A percentile compares a stretch with the other conserved stretches of the same genome.
These are phyloP conservation scores for Nebria salina DNA, from an alignment of 2,888 invertebrate species.

Conservation along the genomic window DNA sequence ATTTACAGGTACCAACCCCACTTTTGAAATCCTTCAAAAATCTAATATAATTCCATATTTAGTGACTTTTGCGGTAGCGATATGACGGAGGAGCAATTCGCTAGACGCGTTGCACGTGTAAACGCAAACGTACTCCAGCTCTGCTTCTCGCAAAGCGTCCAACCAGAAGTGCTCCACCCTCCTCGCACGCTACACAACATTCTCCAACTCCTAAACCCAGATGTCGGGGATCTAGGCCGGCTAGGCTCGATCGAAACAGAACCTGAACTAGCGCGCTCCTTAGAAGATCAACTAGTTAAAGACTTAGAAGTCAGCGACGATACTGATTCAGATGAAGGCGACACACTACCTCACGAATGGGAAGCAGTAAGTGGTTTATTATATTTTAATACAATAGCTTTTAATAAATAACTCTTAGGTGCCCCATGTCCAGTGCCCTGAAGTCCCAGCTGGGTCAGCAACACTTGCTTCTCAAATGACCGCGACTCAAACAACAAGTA, in stretches of 20 bases:
- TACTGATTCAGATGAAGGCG: slow-evolving; percentile 76
- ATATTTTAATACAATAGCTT: neutral
- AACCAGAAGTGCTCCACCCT: slow-evolving; percentile 71
- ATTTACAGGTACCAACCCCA: slow-evolving; percentile 67
- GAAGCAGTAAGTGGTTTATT: slow-evolving; percentile 70
- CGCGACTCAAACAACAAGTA: slow-evolving; percentile 64
- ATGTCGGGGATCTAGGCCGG: slow-evolving; percentile 78
- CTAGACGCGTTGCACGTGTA: slow-evolving; percentile 77
- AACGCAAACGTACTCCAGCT: slow-evolving; percentile 83
- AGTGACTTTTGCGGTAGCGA: slow-evolving; percentile 85
- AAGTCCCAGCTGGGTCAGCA: slow-evolving; percentile 59
- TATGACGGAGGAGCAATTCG: slow-evolving; percentile 77
- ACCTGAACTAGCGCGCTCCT: slow-evolving; percentile 66
- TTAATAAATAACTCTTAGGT: slow-evolving; percentile 58
- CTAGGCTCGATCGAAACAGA: slow-evolving; percentile 72
- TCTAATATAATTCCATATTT: slow-evolving; percentile 44
- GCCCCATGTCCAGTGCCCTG: slow-evolving; percentile 67
- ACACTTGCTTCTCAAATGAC: slow-evolving; percentile 59
- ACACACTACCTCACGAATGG: slow-evolving; percentile 82
- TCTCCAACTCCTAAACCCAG: slow-evolving; percentile 73
- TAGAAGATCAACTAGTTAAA: slow-evolving; percentile 71
- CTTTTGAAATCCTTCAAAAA: neutral
- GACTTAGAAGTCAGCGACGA: slow-evolving; percentile 71
- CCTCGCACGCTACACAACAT: slow-evolving; percentile 78
- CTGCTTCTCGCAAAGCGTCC: slow-evolving; percentile 80